A percentile compares a stretch with the other conserved stretches of the same genome.
Conservation (phyloP, 1,140 invertebrate species). For the Drosophila littoralis region DNA sequence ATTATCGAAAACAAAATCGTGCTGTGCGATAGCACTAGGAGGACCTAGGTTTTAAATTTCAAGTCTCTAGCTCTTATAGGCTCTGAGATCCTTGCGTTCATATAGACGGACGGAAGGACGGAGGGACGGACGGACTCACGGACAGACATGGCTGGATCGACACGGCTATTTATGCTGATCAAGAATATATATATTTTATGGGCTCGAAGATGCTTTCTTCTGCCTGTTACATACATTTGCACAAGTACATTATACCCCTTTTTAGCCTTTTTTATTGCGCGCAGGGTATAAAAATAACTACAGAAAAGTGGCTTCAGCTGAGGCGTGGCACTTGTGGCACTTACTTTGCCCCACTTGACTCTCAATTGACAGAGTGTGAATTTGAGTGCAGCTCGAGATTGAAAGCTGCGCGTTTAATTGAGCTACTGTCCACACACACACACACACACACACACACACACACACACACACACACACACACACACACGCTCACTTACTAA, state of each 20-base stretch:
- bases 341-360: slow-evolving; percentile 27
- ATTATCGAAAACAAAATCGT: too few relatives aligned
- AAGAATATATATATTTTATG: too few relatives aligned
- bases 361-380: slow-evolving; percentile 41
- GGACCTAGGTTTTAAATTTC: too few relatives aligned
- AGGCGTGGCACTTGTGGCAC: slow-evolving; percentile 33
- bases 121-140: too few relatives aligned
- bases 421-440: slow-evolving; percentile 37
- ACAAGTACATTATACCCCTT: neutral
- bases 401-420: slow-evolving; percentile 53
- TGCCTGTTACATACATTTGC: neutral
- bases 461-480: slow-evolving; percentile 14
- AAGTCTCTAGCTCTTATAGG: too few relatives aligned
- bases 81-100: too few relatives aligned
- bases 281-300: neutral
- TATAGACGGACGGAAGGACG: too few relatives aligned
- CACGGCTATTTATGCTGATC: too few relatives aligned
- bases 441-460: slow-evolving; percentile 20
- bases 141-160: too few relatives aligned
- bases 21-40: too few relatives aligned
- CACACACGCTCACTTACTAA: slow-evolving; percentile 22
- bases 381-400: slow-evolving; percentile 46
- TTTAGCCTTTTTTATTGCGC: neutral
- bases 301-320: slow-evolving; percentile 39
- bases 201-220: too few relatives aligned